These are phyloP conservation scores for Erpornis zantholeuca DNA, from an alignment of 2,113 vertebrate species.

Conservation along the genomic window DNA sequence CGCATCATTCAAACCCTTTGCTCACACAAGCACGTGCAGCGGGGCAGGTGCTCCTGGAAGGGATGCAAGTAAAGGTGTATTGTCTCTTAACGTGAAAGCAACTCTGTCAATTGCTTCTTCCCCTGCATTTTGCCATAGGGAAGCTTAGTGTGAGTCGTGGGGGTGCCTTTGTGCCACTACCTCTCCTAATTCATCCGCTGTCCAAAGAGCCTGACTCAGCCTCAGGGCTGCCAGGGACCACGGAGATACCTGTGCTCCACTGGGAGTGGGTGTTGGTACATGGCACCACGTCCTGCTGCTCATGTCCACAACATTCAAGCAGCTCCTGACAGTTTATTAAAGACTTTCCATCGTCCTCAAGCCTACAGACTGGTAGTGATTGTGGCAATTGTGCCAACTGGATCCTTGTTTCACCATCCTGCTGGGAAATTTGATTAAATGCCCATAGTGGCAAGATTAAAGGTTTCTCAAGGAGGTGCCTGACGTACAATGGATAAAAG, in stretches of 20 bases:
- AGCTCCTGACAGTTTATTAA: not conserved
- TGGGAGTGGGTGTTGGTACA: not conserved
- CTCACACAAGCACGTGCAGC: not conserved
- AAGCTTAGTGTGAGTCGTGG: not conserved
- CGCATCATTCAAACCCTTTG: not conserved
- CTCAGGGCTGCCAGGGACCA: not conserved
- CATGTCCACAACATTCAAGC: rapidly evolving
- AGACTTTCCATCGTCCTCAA: not conserved
- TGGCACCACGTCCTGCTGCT: not conserved
- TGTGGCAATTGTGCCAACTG: not conserved
- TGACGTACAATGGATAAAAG: not conserved
- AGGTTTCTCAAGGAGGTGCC: not conserved
- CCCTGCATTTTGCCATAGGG: conserved; percentile 4
- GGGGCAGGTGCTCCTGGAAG: conserved; percentile 42
- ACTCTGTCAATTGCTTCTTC: not conserved
- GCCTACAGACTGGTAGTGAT: not conserved
- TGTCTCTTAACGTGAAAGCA: conserved; percentile 33
- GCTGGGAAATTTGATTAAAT: not conserved
- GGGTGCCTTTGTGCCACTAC: not conserved
- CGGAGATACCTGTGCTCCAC: not conserved
- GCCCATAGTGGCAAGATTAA: not conserved
- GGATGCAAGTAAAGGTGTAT: not conserved
- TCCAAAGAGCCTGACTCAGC: not conserved
- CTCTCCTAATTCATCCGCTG: not conserved
- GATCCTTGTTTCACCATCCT: not conserved